Base-by-base conservation (phyloP, 2,797 vertebrate species). In the Rhinogobio ventralis region DNA sequence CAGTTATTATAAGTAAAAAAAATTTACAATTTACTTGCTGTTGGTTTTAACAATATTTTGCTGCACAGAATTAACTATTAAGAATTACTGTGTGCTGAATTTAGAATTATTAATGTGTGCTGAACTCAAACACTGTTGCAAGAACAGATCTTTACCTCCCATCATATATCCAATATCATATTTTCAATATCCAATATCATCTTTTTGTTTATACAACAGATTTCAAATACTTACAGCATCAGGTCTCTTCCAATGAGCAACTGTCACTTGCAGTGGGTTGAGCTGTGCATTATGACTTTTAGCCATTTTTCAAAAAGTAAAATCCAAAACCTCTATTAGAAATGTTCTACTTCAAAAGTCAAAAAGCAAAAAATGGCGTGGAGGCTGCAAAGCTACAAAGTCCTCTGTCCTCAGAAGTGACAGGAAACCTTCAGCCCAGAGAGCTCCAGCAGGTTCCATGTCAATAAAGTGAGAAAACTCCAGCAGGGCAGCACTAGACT, bases 211-310 rank as follows among this genome's bases (percentile, higher is more conserved):
- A 20, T 10, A 39, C 4, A 25, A 67, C 30, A 76, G 49, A 83
- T 82, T 77, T 87, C 81, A 39, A 67, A 55, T 91, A 95, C 95
- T 95, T 92, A 95, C 95, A 75, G 46, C 72, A 74, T 67, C 87
- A 83, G 91, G 90, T 85, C 89, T 93, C 87, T 64, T 94, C 93
- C 93, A 92, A 80, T 87, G 91, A 19, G 85, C 71, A 86, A 91
- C 92, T 75, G 91, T 92, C 87, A 93, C 87, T 85, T 55, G 36
- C 15, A 89, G 79, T 84, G 90, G 81, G 85, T n/a, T 77, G 60
- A 79, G 75, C 57, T 86, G 39, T 49, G 71, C 81, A 57, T 79
- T 74, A 25, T 20, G 77, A 86, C 85, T 89, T 90, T 89, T 84
- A 66, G 91, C 92, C 94, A 95, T 95, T 87, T 73, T 85, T 39